Evolutionary conservation across 2,888 invertebrate genomes (phyloP), one percentile per base, ranked within the genome.

Genomic region (Drosophila antonietae): DNA sequence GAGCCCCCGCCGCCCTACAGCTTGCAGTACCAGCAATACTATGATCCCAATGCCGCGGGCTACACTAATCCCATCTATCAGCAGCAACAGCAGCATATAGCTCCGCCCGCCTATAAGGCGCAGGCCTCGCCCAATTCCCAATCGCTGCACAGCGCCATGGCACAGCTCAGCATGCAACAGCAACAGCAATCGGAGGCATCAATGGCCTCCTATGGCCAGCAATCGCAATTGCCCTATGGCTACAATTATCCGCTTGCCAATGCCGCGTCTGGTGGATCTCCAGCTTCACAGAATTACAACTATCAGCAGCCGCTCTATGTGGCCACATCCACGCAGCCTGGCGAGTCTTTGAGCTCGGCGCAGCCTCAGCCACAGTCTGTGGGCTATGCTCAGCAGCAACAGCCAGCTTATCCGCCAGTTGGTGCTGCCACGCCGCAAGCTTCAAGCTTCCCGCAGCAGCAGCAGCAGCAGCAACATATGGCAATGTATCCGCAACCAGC

Each of bases 1-100:
- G 92, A 93, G 62, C 91, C 92, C 5, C 92, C 92, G 43, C 92
- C 92, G 20, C 91, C 92, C 0, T 92, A 92, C 60, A 90, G 90
- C 41, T 72, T 90, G 15, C 91, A 89, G 55, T 91, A 87, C 65
- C 91, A 89, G 67, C 91, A 88, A 78, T 92, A 90, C 60, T 91
- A 89, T 46, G 91, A 92, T 75, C 83, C 89, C 4, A 89, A 61
- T 56, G 88, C 82, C 3, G 90, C 90, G 0, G 91, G 91, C 44
- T 93, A 91, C 41, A 90, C 90, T 14, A 93, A 93, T 87, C 92
- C 92, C 15, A 91, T 92, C 72, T 93, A 90, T 58, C 91, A 91
- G 37, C 91, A 91, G 37, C 91, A 90, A 41, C 87, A 87, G 43
- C 91, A 92, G 74, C 89, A 91, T 63, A 83, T 91, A 10, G 91